phyloP scores from a whole-genome alignment of 92 coral and sea anemone species.

The Zoanthus sociatus region DNA sequence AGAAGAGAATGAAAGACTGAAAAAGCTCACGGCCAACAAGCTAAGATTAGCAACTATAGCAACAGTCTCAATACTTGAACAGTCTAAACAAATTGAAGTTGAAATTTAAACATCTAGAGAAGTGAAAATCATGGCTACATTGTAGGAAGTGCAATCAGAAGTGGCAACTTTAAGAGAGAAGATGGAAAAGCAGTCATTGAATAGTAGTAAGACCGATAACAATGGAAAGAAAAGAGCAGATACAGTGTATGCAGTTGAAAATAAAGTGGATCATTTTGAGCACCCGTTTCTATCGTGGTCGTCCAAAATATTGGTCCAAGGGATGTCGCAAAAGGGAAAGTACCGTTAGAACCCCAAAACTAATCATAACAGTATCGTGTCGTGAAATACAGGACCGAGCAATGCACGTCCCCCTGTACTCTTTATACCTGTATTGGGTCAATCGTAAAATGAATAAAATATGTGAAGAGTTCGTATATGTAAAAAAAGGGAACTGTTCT shows the following conservation, averaged over 20 bases:
- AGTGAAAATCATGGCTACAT: slow-evolving; percentile 54
- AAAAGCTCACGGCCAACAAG: not conserved
- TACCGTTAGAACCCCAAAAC: too few species aligned
- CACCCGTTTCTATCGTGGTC: slow-evolving; percentile 69
- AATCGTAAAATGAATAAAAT: too few species aligned
- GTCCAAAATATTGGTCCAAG: slow-evolving; percentile 55
- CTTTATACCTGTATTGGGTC: too few species aligned
- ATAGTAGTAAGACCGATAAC: not conserved
- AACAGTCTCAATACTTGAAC: too few species aligned
- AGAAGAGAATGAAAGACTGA: not conserved
- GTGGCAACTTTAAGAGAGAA: slow-evolving; percentile 55
- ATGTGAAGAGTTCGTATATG: too few species aligned
- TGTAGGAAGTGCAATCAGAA: slow-evolving; percentile 52
- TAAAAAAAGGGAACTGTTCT: too few species aligned
- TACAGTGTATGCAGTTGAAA: slow-evolving; percentile 44
- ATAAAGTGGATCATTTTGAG: slow-evolving; percentile 46
- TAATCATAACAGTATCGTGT: too few species aligned
- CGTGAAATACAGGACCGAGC: too few species aligned
- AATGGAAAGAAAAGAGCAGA: slow-evolving; percentile 40
- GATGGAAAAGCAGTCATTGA: slow-evolving; percentile 29
- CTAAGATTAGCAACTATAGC: too few species aligned
- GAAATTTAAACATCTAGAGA: slow-evolving; percentile 22
- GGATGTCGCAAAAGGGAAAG: slow-evolving; percentile 52
- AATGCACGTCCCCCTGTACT: too few species aligned
- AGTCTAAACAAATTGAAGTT: too few species aligned